Percentiles rank a stretch among this genome's conserved stretches.
These are phyloP conservation scores for Acronicta aceris DNA, from an alignment of 2,888 invertebrate species.

Conservation along the genomic window DNA sequence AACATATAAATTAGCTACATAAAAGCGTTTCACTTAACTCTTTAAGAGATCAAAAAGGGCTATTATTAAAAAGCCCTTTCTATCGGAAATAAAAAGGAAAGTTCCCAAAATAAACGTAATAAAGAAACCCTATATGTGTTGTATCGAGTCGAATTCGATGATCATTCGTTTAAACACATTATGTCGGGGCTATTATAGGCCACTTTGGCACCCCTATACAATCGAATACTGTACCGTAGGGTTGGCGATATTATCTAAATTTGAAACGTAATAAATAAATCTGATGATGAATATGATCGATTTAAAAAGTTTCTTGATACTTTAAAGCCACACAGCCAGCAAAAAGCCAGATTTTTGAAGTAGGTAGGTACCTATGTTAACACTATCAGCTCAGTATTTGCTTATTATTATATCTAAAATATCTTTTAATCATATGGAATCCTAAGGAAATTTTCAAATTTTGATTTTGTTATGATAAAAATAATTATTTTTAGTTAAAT, in stretches of 20 bases:
- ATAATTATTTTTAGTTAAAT: too few relatives aligned
- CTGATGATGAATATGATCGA: too few relatives aligned
- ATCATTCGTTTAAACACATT: slow-evolving; percentile 63
- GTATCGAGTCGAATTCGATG: slow-evolving; percentile 55
- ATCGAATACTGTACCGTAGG: slow-evolving; percentile 40
- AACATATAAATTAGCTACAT: slow-evolving; percentile 43
- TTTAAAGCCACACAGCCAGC: too few relatives aligned
- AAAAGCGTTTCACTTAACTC: slow-evolving; percentile 45
- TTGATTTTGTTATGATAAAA: too few relatives aligned
- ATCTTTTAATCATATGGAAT: too few relatives aligned
- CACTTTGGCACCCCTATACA: slow-evolving; percentile 63
- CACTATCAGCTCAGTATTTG: too few relatives aligned
- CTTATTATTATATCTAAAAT: too few relatives aligned
- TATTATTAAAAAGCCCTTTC: slow-evolving; percentile 52
- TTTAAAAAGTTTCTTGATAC: too few relatives aligned
- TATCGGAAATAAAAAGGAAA: slow-evolving; percentile 46
- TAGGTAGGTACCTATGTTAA: too few relatives aligned
- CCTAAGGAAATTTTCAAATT: too few relatives aligned
- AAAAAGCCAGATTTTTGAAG: too few relatives aligned
- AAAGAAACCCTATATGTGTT: slow-evolving; percentile 44
- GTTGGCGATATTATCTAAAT: slow-evolving; percentile 36
- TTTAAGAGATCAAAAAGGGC: slow-evolving; percentile 38
- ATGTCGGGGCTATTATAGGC: slow-evolving; percentile 60
- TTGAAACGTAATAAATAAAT: neutral
- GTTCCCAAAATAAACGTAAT: slow-evolving; percentile 51